Conservation (phyloP, 1,140 invertebrate species). For the Psilanteris sp. region DNA sequence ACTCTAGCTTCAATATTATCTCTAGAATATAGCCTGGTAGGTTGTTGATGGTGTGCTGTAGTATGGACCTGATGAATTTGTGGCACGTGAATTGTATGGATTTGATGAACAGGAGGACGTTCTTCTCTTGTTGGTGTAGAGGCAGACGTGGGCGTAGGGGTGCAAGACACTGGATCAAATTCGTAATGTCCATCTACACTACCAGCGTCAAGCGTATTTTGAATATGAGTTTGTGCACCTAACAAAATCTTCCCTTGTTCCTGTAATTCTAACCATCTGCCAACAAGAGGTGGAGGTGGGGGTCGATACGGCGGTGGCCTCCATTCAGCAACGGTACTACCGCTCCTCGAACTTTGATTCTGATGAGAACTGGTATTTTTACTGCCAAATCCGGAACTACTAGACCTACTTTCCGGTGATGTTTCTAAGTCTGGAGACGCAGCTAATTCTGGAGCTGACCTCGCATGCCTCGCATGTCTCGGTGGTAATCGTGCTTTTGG, state of each 20-base stretch:
- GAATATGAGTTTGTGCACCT: slow-evolving; percentile 43
- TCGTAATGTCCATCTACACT: slow-evolving; percentile 97
- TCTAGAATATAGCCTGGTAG: slow-evolving; percentile 70
- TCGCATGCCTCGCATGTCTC: slow-evolving; percentile 83
- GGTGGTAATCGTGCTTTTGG: slow-evolving; percentile 82
- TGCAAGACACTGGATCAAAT: slow-evolving; percentile 89
- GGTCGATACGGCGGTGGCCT: slow-evolving; percentile 86
- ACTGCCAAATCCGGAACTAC: slow-evolving; percentile 93
- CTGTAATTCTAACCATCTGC: slow-evolving; percentile 83
- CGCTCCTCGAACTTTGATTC: slow-evolving; percentile 86
- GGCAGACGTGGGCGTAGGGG: slow-evolving; percentile 86
- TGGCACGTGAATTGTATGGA: slow-evolving; percentile 70
- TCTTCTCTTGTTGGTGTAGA: slow-evolving; percentile 83
- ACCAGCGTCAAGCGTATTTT: slow-evolving; percentile 85
- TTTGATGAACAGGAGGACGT: slow-evolving; percentile 76
- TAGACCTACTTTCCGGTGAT: slow-evolving; percentile 91
- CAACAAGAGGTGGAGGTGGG: slow-evolving; percentile 83
- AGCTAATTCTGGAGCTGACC: slow-evolving; percentile 83
- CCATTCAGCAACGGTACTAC: slow-evolving; percentile 88
- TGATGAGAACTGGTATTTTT: slow-evolving; percentile 93
- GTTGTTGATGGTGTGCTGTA: slow-evolving; percentile 76
- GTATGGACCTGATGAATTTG: slow-evolving; percentile 75
- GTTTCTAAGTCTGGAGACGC: slow-evolving; percentile 84
- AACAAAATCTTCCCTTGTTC: slow-evolving; percentile 64
- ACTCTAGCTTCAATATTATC: slow-evolving; percentile 94